phyloP scores from a whole-genome alignment of 1,140 invertebrate genomes.

The Caenorhabditis brenneri region DNA sequence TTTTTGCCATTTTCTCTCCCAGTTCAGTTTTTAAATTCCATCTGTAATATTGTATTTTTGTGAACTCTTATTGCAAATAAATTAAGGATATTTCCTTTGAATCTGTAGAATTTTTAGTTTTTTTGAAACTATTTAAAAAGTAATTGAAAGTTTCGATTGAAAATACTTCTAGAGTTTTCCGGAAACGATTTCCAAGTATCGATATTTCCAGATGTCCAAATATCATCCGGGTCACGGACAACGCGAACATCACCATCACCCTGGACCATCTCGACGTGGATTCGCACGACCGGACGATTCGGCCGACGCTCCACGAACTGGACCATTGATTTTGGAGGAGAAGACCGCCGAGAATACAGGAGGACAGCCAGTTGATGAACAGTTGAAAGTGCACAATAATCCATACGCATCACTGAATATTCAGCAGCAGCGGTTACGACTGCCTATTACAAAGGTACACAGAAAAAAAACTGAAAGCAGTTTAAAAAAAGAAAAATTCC shows the following conservation, averaged over 20 bases:
- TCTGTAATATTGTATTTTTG: neutral
- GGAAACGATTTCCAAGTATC: no score
- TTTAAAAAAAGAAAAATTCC: slow-evolving; percentile 1
- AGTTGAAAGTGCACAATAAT: slow-evolving; percentile 62
- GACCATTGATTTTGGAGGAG: slow-evolving; percentile 56
- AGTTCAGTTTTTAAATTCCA: neutral
- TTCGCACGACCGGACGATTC: slow-evolving; percentile 34
- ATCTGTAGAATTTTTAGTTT: neutral
- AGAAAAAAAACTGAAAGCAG: neutral
- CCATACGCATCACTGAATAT: slow-evolving; percentile 67
- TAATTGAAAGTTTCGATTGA: neutral
- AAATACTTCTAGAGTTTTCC: neutral
- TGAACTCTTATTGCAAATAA: neutral
- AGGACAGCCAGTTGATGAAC: slow-evolving; percentile 31
- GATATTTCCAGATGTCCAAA: neutral
- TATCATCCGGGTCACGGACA: slow-evolving; percentile 11
- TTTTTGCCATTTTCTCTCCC: neutral
- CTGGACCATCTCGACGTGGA: neutral
- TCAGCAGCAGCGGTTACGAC: slow-evolving; percentile 65
- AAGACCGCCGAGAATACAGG: neutral
- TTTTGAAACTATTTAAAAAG: no score
- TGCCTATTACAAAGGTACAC: slow-evolving; percentile 67
- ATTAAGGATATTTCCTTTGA: neutral
- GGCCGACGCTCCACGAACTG: slow-evolving; percentile 44
- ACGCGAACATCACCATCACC: neutral